phyloP scores from a whole-genome alignment of 2,113 vertebrate species.

The Ailurus styani region DNA sequence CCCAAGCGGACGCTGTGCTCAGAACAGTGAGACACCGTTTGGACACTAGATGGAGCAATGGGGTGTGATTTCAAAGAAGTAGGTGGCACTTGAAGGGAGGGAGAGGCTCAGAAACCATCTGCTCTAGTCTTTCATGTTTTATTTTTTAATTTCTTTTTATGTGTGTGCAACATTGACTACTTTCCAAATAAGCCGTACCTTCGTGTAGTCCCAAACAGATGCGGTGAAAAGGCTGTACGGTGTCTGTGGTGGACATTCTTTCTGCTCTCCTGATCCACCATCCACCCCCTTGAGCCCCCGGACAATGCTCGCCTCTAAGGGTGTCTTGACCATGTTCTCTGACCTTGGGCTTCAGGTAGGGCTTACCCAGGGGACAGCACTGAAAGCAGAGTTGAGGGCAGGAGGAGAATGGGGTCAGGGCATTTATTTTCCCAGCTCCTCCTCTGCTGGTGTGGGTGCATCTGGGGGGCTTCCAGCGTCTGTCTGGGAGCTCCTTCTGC shows the following conservation, averaged over 20 bases:
- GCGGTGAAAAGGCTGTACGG: background rate
- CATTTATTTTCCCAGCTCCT: background rate
- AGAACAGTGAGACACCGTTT: background rate
- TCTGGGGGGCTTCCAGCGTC: background rate
- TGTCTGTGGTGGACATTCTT: background rate
- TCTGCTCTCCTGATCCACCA: background rate
- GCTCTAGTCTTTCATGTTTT: background rate
- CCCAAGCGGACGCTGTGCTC: background rate
- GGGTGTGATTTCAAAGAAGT: background rate
- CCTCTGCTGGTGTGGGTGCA: background rate
- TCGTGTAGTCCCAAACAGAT: background rate
- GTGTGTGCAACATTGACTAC: background rate
- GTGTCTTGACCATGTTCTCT: background rate
- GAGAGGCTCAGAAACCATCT: background rate
- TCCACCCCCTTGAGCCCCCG: background rate
- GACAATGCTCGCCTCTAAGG: background rate
- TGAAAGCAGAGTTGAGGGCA: background rate
- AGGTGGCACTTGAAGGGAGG: background rate
- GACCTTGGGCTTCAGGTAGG: background rate
- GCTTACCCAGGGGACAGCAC: background rate
- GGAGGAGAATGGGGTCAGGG: background rate
- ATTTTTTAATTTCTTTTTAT: background rate
- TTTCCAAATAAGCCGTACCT: background rate
- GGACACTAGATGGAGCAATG: slow-evolving; percentile 67
- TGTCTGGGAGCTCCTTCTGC: background rate